Conservation (phyloP, 2,113 vertebrate species). For the Gambusia holbrooki region DNA sequence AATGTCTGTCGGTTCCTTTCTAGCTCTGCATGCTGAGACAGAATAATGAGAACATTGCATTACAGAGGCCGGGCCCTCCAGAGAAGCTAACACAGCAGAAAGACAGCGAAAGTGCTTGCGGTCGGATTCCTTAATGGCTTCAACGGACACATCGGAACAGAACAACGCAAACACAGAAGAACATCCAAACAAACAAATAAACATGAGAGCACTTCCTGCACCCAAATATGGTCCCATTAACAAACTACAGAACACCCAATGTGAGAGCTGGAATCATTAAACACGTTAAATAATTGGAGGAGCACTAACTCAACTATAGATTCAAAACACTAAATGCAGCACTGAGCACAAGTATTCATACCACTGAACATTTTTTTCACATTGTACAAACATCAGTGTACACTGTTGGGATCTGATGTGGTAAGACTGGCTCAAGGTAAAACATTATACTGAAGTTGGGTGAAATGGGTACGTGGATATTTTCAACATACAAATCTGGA, state of each 20-base stretch:
- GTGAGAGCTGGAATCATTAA: constrained; percentile 42
- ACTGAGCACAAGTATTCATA: no score
- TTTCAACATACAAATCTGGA: not conserved
- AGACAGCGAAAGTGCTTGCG: constrained; percentile 62
- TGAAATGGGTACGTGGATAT: not conserved
- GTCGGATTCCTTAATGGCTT: constrained; percentile 71
- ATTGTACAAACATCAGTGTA: no score
- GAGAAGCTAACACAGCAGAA: constrained; percentile 64
- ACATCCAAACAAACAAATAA: not conserved
- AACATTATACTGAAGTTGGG: no score
- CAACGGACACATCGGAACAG: constrained; percentile 28
- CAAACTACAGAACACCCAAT: constrained; percentile 19
- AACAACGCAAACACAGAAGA: not conserved
- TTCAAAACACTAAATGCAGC: no score
- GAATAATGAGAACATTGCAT: constrained; percentile 71
- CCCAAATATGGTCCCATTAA: constrained; percentile 21
- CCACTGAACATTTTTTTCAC: no score
- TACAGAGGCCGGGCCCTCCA: constrained; percentile 54
- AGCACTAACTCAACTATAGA: not conserved
- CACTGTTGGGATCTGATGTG: not conserved
- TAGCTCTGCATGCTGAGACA: constrained; percentile 42
- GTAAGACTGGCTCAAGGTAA: no score
- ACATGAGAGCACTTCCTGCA: not conserved
- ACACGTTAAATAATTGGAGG: constrained; percentile 44
- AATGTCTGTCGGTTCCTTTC: constrained; percentile 17